These are phyloP conservation scores for Clitarchus hookeri DNA, from an alignment of 2,888 invertebrate species.

Conservation along the genomic window DNA sequence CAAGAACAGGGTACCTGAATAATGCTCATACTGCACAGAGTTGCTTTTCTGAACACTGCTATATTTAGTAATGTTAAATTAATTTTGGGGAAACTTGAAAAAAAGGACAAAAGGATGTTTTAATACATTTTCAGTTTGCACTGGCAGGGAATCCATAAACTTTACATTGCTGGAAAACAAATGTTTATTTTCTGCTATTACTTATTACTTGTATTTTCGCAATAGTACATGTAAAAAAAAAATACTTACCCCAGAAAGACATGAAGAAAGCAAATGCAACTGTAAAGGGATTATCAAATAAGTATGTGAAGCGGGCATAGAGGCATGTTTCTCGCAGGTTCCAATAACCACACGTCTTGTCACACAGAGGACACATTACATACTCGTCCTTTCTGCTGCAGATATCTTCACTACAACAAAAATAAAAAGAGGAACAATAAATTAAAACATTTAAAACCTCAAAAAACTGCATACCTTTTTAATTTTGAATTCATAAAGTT, in stretches of 20 bases:
- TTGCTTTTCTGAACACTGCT: neutral
- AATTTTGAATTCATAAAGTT: no score
- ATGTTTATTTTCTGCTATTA: neutral
- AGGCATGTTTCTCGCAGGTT: conserved; percentile 70
- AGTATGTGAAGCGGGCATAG: conserved; percentile 73
- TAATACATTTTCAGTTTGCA: no score
- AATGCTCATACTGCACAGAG: neutral
- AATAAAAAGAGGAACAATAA: neutral
- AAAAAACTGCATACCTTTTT: no score
- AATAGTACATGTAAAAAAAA: no score
- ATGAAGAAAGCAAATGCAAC: conserved; percentile 79
- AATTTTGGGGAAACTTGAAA: neutral
- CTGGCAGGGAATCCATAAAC: neutral
- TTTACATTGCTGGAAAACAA: neutral
- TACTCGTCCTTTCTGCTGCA: conserved; percentile 60
- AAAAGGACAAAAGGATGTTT: neutral
- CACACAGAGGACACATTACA: conserved; percentile 84
- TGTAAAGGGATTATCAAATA: conserved; percentile 82
- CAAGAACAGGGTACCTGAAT: conserved; percentile 68
- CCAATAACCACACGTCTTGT: conserved; percentile 76
- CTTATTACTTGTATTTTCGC: no score
- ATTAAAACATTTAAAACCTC: neutral
- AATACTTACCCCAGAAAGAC: conserved; percentile 71
- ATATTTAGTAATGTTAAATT: neutral
- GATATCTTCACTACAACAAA: conserved; percentile 59